Evolutionary conservation across 2,888 invertebrate genomes (phyloP).

Genomic region (Yponomeuta cagnagella): DNA sequence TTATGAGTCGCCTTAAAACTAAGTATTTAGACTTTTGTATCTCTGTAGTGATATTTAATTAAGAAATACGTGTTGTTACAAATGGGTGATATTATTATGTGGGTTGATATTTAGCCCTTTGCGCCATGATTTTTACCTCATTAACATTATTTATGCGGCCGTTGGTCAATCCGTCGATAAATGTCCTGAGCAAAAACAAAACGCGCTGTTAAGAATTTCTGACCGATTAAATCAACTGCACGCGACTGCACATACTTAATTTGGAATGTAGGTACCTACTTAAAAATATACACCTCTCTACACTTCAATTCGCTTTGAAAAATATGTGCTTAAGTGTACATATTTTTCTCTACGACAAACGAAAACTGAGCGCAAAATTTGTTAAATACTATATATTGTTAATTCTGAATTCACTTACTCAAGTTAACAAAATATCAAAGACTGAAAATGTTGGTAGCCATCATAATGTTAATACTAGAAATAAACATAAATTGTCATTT

Average conservation of each 20-base stretch:
- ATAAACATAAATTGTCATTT: too few relatives aligned
- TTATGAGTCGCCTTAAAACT: too few relatives aligned
- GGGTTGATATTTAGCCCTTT: constrained; percentile 24
- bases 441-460: too few relatives aligned
- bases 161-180: constrained; percentile 57
- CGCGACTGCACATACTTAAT: constrained; percentile 23
- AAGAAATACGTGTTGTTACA: constrained; percentile 31
- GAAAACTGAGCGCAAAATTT: not conserved
- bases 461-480: too few relatives aligned
- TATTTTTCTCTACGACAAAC: not conserved
- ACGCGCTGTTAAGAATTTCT: constrained; percentile 36
- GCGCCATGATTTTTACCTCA: constrained; percentile 56
- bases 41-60: constrained; percentile 32
- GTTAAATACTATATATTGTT: too few relatives aligned
- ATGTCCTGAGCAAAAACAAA: constrained; percentile 45
- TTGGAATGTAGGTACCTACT: not conserved
- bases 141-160: constrained; percentile 62
- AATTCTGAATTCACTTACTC: too few relatives aligned
- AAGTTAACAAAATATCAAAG: too few relatives aligned
- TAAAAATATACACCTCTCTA: not conserved
- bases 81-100: constrained; percentile 26
- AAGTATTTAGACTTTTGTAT: constrained; percentile 12
- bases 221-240: constrained; percentile 53
- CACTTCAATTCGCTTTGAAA: not conserved
- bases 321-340: not conserved